Base-by-base conservation (phyloP, 1,140 invertebrate species). In the Rhizoglyphus robini region DNA sequence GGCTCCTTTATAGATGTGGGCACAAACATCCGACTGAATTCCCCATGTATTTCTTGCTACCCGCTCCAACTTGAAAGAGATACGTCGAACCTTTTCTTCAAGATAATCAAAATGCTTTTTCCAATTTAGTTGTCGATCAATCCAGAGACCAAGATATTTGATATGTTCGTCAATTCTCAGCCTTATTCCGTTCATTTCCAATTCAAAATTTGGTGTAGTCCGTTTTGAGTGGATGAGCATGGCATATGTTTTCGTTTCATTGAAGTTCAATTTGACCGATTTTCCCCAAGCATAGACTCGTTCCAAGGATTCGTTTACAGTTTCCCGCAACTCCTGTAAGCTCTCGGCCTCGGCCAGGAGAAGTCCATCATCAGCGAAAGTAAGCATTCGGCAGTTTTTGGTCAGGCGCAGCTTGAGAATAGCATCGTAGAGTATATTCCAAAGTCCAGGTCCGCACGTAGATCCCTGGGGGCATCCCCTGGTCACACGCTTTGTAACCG, bases 391-490 rank as follows among this genome's bases (percentile, higher is more conserved):
- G 31, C 66, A 68, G 23, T 29, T 30, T 20, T 41, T 13, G 5
- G 65, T 65, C 18, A 66, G 65, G 36, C 13, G 3, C 13, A 25
- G 3, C 34, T 68, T 25, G 11, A 66, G 65, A 3, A 67, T 8
- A 3, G 20, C 47, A 51, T 66, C 65, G 4, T 31, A 49, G n/a
- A 66, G 18, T 4, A 66, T 57, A 32, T 66, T 66, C 65, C 65
- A 66, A 25, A 66, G 68, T 20, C 18, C 11, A 68, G 65, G 65
- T 4, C 67, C 66, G n/a, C 65, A 8, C 20, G 20, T 48, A 8
- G 65, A 68, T 8, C 65, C 65, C 34, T 66, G 65, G 25, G 34
- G n/a, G 38, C 65, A 66, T 32, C 65, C 65, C 58, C 34, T 66
- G 3, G 66, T 68, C 3, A 68, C 18, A 25, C 8, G 4, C 31